Evolutionary conservation across 2,888 invertebrate species (phyloP).

Genomic region (Spodoptera picta): DNA sequence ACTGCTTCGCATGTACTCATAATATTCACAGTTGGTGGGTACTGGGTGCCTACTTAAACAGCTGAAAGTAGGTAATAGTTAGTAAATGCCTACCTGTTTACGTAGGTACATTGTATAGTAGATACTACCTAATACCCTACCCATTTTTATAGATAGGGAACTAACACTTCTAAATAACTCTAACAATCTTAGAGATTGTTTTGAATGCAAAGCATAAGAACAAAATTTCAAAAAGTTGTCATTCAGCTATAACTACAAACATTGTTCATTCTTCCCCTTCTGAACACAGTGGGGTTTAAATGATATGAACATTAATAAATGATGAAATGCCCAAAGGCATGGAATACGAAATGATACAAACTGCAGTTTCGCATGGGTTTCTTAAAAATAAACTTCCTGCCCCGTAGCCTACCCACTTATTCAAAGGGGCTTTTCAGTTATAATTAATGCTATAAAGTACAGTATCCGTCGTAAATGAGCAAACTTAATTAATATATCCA

Average conservation of each 20-base stretch:
- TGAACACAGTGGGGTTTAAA: conserved; percentile 51
- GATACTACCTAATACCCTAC: too few relatives aligned
- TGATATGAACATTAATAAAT: conserved; percentile 70
- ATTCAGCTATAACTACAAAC: conserved; percentile 60
- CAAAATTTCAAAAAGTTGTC: conserved; percentile 56
- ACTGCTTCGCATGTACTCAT: too few relatives aligned
- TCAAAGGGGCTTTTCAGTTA: conserved; percentile 58
- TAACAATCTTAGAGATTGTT: too few relatives aligned
- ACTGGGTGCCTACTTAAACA: too few relatives aligned
- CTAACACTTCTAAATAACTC: too few relatives aligned
- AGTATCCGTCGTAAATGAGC: conserved; percentile 68
- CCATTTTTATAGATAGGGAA: too few relatives aligned
- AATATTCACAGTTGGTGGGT: too few relatives aligned
- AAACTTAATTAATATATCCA: conserved; percentile 78
- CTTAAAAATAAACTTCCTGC: conserved; percentile 60
- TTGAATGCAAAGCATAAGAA: neutral
- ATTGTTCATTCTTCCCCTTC: conserved; percentile 44
- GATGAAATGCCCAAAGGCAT: conserved; percentile 64
- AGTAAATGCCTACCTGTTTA: too few relatives aligned
- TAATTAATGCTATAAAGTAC: conserved; percentile 68
- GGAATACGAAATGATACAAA: conserved; percentile 54
- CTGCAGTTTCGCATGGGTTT: conserved; percentile 52
- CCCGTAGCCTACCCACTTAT: conserved; percentile 49
- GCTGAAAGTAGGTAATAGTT: too few relatives aligned
- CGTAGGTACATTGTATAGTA: too few relatives aligned